Evolutionary conservation across 2,888 invertebrate genomes (phyloP), one percentile per base, ranked within the genome.

Genomic region (Thereva nobilitata): DNA sequence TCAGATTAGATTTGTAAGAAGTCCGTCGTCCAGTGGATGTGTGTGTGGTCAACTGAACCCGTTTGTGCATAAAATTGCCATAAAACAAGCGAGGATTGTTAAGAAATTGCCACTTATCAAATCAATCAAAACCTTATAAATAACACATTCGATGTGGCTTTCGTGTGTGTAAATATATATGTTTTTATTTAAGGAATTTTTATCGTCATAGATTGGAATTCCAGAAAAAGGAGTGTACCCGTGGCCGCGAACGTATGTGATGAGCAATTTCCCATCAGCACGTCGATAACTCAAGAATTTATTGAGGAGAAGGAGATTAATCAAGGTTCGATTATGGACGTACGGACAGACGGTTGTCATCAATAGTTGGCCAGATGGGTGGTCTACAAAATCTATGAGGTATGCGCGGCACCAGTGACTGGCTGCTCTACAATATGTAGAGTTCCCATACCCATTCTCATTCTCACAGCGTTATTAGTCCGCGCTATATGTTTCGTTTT

Each of bases 31-130:
- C 23, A 23, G 23, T 23, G 23, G 23, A 23, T 23, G 23, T 59
- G 59, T 40, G 59, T 59, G 59, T 59, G 59, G 59, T 59, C 59
- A 49, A 49, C 7, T 38, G 10, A 10, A 37, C 47, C 8, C 12
- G 9, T 12, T 35, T 59, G 45, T 59, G 59, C 49, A 59, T 59
- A 59, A 59, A 59, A 47, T 23, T 3, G 1, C 47, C 34, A 47
- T 59, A 59, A 59, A 56, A 40, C 45, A 59, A 34, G 47, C 37
- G 38, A 59, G 47, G 49, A 37, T 47, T 59, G 49, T 38, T 52
- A 52, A 59, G 49, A 59, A 59, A 59, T 59, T 59, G 59, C 59
- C 59, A 49, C 47, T 59, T 59, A 59, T 45, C 38, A 59, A 59
- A 59, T 47, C 49, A 38, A 59, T 47, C 59, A 59, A 59, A 59